Percentiles rank a stretch among this genome's conserved stretches.
Conservation (phyloP, 2,113 vertebrate species). For the Cercopithecus mona region DNA sequence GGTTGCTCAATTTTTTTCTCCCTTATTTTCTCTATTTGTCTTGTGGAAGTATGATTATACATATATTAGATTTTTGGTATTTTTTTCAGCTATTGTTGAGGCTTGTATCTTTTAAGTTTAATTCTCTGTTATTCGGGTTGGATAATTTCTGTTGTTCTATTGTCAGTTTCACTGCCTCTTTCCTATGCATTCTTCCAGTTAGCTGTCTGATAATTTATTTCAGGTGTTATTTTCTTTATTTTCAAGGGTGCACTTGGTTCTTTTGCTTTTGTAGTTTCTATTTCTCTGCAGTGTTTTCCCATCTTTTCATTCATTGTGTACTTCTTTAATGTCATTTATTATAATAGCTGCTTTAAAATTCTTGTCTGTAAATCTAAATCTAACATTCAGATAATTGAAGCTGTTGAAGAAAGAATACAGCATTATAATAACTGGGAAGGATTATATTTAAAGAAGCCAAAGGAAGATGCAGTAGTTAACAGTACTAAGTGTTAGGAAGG, state of each 20-base stretch:
- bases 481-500: background rate
- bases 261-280: background rate
- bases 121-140: background rate
- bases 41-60: background rate
- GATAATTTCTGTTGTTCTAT: background rate
- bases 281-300: background rate
- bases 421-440: background rate
- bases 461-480: background rate
- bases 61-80: background rate
- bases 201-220: background rate
- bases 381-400: background rate
- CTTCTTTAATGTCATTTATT: background rate
- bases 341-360: background rate
- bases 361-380: background rate
- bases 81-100: background rate
- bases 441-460: background rate
- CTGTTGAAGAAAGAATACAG: background rate
- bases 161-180: background rate
- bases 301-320: background rate
- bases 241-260: background rate
- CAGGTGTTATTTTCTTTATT: background rate
- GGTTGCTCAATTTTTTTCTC: background rate
- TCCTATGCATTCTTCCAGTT: background rate
- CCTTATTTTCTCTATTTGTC: background rate
- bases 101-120: background rate